Conservation (phyloP, 2,113 vertebrate genomes). For the Noturus placidus region DNA sequence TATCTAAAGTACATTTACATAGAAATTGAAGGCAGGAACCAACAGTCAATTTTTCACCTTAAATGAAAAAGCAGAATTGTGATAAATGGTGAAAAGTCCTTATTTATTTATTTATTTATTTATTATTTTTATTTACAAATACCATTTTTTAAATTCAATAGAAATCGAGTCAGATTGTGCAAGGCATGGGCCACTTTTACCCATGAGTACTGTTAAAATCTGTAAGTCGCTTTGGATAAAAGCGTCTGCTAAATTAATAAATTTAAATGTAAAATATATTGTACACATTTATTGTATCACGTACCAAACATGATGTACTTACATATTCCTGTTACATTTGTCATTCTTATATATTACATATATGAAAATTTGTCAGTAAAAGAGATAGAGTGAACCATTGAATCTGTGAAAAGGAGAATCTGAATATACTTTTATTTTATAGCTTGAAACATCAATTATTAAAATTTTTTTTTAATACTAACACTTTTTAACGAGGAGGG, state of each 20-base stretch:
- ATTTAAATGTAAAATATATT: too few relatives aligned
- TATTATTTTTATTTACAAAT: neutral
- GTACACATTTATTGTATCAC: neutral
- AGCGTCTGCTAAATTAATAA: too few relatives aligned
- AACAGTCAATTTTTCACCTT: slow-evolving; percentile 28
- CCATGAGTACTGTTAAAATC: neutral
- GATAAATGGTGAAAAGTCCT: neutral
- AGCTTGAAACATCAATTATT: neutral
- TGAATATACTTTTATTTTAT: neutral
- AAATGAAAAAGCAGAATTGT: slow-evolving; percentile 21
- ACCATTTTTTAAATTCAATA: slow-evolving; percentile 9
- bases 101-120: neutral
- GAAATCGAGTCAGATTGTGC: neutral
- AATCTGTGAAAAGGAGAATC: neutral
- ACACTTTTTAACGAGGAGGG: neutral
- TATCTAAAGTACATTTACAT: slow-evolving; percentile 37
- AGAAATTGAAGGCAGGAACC: slow-evolving; percentile 36
- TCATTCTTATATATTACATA: neutral
- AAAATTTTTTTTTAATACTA: neutral
- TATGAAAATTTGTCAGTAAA: neutral
- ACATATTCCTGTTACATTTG: neutral
- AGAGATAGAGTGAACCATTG: neutral
- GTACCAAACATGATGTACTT: neutral
- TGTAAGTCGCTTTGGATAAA: too few relatives aligned
- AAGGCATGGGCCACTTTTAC: neutral